Percentiles rank a stretch among this genome's conserved stretches.
Evolutionary conservation across 1,140 invertebrate species (phyloP).

Genomic region (Drosophila eugracilis): DNA sequence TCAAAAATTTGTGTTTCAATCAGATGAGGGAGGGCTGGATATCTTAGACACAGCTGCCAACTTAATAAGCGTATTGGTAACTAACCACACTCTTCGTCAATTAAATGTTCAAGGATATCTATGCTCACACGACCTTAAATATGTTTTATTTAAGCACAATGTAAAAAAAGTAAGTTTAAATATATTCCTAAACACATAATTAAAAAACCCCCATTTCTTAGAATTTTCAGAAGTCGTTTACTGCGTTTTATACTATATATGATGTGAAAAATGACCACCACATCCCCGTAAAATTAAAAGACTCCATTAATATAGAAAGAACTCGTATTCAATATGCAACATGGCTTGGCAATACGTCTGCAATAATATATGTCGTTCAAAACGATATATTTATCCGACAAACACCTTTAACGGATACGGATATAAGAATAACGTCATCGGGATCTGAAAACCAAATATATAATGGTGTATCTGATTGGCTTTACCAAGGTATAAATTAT

Average conservation of each 20-base stretch:
- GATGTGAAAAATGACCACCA: slow-evolving; percentile 94
- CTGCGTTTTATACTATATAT: slow-evolving; percentile 93
- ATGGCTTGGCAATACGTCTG: slow-evolving; percentile 91
- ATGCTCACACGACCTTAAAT: slow-evolving; percentile 92
- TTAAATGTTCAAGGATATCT: slow-evolving; percentile 93
- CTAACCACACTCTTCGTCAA: slow-evolving; percentile 93
- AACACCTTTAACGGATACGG: slow-evolving; percentile 88
- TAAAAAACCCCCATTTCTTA: slow-evolving; percentile 84
- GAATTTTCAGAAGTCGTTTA: slow-evolving; percentile 93
- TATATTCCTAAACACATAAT: not conserved
- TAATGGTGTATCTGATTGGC: slow-evolving; percentile 97
- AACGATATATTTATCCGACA: slow-evolving; percentile 95
- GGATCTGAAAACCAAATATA: slow-evolving; percentile 91
- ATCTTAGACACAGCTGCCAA: slow-evolving; percentile 91
- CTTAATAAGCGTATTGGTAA: slow-evolving; percentile 90
- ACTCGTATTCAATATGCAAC: slow-evolving; percentile 90
- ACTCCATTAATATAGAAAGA: slow-evolving; percentile 88
- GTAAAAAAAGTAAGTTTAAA: slow-evolving; percentile 90
- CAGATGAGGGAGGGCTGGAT: slow-evolving; percentile 91
- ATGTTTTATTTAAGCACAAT: slow-evolving; percentile 93
- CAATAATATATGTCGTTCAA: slow-evolving; percentile 90
- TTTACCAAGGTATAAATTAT: slow-evolving; percentile 92
- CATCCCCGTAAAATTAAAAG: slow-evolving; percentile 90
- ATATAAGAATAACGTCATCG: slow-evolving; percentile 89
- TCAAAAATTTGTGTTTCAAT: slow-evolving; percentile 92